Evolutionary conservation across 1,140 invertebrate genomes (phyloP).

Genomic region (Diabrotica virgifera): DNA sequence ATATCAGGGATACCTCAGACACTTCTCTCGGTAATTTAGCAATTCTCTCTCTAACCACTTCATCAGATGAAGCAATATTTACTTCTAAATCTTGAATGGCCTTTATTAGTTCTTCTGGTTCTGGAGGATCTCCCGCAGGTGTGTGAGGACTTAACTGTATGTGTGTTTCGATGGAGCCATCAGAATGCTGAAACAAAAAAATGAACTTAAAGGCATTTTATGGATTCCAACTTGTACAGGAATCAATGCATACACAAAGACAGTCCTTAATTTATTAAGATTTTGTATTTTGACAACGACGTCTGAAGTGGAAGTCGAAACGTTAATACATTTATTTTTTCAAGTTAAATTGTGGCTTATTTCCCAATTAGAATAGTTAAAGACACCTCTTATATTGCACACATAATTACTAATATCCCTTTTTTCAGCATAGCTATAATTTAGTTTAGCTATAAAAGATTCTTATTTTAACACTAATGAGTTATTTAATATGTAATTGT

Average conservation of each 20-base stretch:
- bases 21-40: slow-evolving; percentile 91
- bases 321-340: too few relatives aligned
- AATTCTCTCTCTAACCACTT: slow-evolving; percentile 85
- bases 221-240: not conserved
- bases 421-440: too few relatives aligned
- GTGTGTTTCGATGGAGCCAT: slow-evolving; percentile 70
- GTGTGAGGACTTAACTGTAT: slow-evolving; percentile 73
- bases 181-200: slow-evolving; percentile 53
- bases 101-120: slow-evolving; percentile 84
- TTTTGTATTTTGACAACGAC: too few relatives aligned
- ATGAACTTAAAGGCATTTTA: not conserved
- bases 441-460: too few relatives aligned
- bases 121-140: slow-evolving; percentile 76
- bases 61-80: slow-evolving; percentile 87
- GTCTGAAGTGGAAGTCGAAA: too few relatives aligned
- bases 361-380: too few relatives aligned
- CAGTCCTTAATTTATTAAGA: too few relatives aligned
- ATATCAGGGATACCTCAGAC: slow-evolving; percentile 82
- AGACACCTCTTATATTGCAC: too few relatives aligned
- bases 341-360: too few relatives aligned
- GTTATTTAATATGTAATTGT: too few relatives aligned
- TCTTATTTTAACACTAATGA: too few relatives aligned
- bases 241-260: slow-evolving; percentile 2
- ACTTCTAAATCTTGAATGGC: slow-evolving; percentile 78
- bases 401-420: too few relatives aligned